Evolutionary conservation across 2,113 vertebrate genomes (phyloP), one percentile per base, ranked within the genome.

Genomic region (Mesitornis unicolor): DNA sequence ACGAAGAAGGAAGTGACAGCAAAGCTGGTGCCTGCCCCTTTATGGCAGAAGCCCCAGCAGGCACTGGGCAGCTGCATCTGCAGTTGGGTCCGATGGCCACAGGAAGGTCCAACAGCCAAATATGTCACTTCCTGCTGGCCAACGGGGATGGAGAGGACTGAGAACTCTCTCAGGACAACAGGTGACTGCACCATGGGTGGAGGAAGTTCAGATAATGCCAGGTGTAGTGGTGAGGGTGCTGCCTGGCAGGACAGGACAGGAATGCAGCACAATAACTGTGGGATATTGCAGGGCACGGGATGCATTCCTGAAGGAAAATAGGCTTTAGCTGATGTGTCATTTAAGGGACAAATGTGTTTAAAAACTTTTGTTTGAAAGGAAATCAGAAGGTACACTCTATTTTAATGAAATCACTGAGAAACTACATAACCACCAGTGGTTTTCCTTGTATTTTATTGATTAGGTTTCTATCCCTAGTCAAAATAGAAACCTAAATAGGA

Each of bases 131-230:
- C 5, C 4, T 35, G 11, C 20, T 70, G 60, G 26, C 42, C 36
- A 25, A 19, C 22, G 18, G 10, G 0, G 1, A 29, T 14, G 33
- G 42, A 43, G 51, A 25, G 47, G 36, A 50, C 21, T 28, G 45
- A 45, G 56, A 63, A 16, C 22, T 3, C 20, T 26, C 5, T 10
- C 38, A 79, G 42, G 33, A 25, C 33, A n/a, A 3, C 0, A 0
- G 6, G 10, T 0, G 1, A n/a, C 11, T 33, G 15, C 13, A 25
- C 31, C 33, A 35, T 0, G 0, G n/a, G 22, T 25, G 47, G 24
- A 42, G 21, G 31, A 81, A 51, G 24, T 5, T 14, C 24, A 53
- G 24, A 10, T 24, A 7, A 29, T 8, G 21, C 20, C 36, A 16
- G 40, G 8, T 0, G 1, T 11, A 65, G 12, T 9, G 16, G 16